Percentiles rank a stretch among this genome's conserved stretches.
Conservation (phyloP, 2,113 vertebrate genomes). For the Talpa occidentalis region DNA sequence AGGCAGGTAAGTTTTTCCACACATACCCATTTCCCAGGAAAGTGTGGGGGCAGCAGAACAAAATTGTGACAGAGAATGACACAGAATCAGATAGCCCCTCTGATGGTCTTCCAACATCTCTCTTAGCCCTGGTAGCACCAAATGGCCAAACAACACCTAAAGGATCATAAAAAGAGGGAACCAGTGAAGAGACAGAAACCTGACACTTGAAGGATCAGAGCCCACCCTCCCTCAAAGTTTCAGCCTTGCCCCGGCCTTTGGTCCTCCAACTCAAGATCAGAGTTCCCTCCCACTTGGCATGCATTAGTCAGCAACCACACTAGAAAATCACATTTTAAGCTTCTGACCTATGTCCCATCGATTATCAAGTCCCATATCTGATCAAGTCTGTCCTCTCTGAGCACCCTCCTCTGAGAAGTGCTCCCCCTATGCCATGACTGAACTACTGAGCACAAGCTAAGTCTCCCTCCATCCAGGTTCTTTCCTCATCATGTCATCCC, state of each 20-base stretch:
- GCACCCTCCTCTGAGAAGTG: not conserved
- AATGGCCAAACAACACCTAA: not conserved
- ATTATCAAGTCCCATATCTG: not conserved
- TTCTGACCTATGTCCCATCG: not conserved
- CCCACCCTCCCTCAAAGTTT: not conserved
- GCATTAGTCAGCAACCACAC: not conserved
- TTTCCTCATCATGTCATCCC: too few species aligned
- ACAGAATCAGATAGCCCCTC: not conserved
- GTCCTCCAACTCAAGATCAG: not conserved
- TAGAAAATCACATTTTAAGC: not conserved
- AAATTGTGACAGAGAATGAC: not conserved
- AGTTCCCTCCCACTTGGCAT: not conserved
- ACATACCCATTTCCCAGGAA: not conserved
- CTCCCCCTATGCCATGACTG: not conserved
- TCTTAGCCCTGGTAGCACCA: not conserved
- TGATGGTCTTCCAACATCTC: not conserved
- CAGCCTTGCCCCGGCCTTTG: not conserved
- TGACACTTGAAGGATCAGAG: not conserved
- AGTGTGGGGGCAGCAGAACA: not conserved
- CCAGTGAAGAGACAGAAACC: not conserved
- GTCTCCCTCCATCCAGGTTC: not conserved
- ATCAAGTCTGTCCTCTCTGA: not conserved
- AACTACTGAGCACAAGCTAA: not conserved
- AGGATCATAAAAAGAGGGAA: not conserved
- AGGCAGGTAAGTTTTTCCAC: not conserved